Base-by-base conservation (phyloP, 2,797 vertebrate species). In the Xenops minutus region DNA sequence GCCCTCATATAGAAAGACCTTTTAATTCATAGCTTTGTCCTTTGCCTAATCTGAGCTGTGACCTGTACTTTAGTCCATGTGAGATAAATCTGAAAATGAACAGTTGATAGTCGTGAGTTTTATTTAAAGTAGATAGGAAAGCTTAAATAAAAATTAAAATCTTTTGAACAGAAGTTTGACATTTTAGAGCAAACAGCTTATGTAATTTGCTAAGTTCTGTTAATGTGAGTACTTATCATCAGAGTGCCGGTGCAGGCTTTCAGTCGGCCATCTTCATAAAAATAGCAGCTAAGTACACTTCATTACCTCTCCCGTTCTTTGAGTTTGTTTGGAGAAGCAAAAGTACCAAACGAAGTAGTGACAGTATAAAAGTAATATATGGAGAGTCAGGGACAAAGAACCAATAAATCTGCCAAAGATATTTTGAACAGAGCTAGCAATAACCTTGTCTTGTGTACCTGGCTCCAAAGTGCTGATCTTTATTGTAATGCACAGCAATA, bases 401-500 rank as follows among this genome's bases (percentile, higher is more conserved):
- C 5, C 82, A 93, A 96, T 96, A 95, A 95, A 95, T 95, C 85
- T 96, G 94, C 68, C 32, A 85, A 19, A 92, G 92, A 51, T 93
- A 85, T 84, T 84, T 93, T 95, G 85, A 95, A 95, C 71, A 90
- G 95, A 94, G 80, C 77, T 84, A 92, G 95, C 90, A 95, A 68
- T 97, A 96, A 94, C 95, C 76, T 91, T 90, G 67, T 90, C 84
- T 97, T 97, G 78, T 93, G 81, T 78, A 94, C 89, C 67, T 80
- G 66, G 37, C 75, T 97, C 93, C 68, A 76, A 94, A 93, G 66
- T 71, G 43, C 36, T 94, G 94, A 88, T 95, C 94, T 96, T 96
- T 96, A 93, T 95, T 97, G 94, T 92, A 97, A 96, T 94, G 73
- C 82, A 67, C 49, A 72, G 85, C 85, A 90, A 94, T 95, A 89